phyloP scores from a whole-genome alignment of 2,797 vertebrate genomes.

The Eleutherodactylus coqui region DNA sequence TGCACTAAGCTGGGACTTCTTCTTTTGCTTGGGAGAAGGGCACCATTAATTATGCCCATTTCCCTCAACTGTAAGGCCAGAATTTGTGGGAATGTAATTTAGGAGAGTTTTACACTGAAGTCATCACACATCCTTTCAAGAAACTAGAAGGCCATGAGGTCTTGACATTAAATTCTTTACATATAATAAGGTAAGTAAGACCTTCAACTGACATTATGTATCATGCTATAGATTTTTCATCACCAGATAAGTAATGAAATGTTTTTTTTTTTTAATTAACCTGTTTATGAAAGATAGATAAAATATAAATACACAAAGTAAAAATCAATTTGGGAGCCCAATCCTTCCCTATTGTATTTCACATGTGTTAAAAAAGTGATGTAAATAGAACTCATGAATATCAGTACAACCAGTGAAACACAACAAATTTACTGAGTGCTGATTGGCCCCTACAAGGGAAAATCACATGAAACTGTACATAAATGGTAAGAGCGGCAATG shows the following conservation, averaged over 20 bases:
- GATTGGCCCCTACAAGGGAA: not conserved
- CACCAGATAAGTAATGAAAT: not conserved
- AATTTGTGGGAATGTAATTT: constrained; percentile 19
- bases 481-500: not conserved
- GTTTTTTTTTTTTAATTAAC: not conserved
- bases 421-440: not conserved
- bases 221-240: not conserved
- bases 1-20: constrained; percentile 53
- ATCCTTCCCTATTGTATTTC: not conserved
- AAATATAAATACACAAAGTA: not conserved
- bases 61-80: constrained; percentile 36
- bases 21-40: constrained; percentile 39
- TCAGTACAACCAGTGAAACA: not conserved
- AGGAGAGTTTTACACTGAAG: constrained; percentile 3
- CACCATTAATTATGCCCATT: constrained; percentile 37
- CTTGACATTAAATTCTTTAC: constrained; percentile 11
- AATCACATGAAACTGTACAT: not conserved
- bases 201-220: not conserved
- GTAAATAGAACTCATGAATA: not conserved
- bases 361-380: too few species aligned
- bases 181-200: constrained; percentile 53
- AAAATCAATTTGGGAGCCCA: not conserved
- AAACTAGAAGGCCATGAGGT: constrained; percentile 18
- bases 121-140: not conserved
- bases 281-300: not conserved